These are phyloP conservation scores for Mnemiopsis leidyi DNA, from an alignment of 37 sponge, comb jelly and placozoan genomes.

Conservation along the genomic window DNA sequence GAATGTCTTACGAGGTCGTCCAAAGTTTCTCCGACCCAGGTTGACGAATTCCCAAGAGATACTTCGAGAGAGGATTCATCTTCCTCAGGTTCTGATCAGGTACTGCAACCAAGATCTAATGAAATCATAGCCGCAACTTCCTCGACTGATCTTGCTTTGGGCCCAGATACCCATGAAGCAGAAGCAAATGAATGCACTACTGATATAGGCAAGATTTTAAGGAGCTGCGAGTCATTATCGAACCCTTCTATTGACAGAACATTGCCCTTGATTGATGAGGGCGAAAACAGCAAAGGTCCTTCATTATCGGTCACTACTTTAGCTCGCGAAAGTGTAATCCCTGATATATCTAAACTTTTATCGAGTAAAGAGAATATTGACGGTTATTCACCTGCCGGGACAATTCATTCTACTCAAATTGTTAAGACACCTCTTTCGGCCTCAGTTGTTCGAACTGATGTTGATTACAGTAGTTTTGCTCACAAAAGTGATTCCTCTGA, in stretches of 20 bases:
- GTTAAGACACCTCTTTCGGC: not conserved
- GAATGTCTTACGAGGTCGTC: not conserved
- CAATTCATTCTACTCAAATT: not conserved
- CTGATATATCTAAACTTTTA: not conserved
- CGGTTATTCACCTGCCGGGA: not conserved
- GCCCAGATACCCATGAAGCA: not conserved
- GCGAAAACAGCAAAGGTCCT: not conserved
- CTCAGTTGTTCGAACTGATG: not conserved
- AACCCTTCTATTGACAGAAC: not conserved
- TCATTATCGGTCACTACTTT: not conserved
- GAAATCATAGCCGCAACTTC: too few species aligned
- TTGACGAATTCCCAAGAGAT: not conserved
- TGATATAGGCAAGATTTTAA: not conserved
- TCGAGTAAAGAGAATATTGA: not conserved
- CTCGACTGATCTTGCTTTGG: not conserved
- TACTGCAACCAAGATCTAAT: too few species aligned
- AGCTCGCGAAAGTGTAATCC: not conserved
- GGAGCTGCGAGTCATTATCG: not conserved
- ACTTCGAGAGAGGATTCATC: not conserved
- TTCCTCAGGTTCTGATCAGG: not conserved
- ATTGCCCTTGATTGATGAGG: not conserved
- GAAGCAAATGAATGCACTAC: not conserved
- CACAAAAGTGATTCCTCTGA: not conserved
- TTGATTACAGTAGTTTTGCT: not conserved
- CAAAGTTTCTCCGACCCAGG: not conserved